Conservation (phyloP, 53 echinoderm and acorn worm genomes). For the Arbacia lixula region DNA sequence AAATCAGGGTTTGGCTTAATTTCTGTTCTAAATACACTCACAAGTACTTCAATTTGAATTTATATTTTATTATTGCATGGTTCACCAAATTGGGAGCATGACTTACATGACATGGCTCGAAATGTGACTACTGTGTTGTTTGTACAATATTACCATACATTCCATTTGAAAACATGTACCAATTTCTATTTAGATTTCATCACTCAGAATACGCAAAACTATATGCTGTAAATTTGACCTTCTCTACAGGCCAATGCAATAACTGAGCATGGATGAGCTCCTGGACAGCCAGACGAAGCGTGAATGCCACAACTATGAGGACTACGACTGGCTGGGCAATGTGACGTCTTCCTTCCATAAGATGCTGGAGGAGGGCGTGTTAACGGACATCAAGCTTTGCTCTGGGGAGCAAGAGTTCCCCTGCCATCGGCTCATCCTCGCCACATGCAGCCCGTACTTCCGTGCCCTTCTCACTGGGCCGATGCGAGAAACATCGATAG, state of each 20-base stretch:
- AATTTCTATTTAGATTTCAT: neutral
- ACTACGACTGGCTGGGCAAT: slow-evolving; percentile 63
- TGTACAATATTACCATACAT: too few relatives aligned
- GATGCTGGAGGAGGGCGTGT: slow-evolving; percentile 58
- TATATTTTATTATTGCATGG: too few relatives aligned
- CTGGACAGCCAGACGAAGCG: slow-evolving; percentile 50
- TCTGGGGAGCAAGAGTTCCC: slow-evolving; percentile 66
- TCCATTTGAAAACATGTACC: too few relatives aligned
- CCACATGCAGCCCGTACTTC: slow-evolving; percentile 80
- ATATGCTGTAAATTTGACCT: neutral
- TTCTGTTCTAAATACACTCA: too few relatives aligned
- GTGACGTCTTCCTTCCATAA: slow-evolving; percentile 66
- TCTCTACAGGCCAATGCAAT: neutral
- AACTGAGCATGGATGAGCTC: slow-evolving; percentile 29
- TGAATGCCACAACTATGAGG: slow-evolving; percentile 69
- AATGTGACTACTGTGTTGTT: too few relatives aligned
- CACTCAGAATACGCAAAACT: neutral
- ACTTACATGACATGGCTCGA: too few relatives aligned
- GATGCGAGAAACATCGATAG: slow-evolving; percentile 53
- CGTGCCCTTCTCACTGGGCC: slow-evolving; percentile 73
- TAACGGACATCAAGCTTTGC: slow-evolving; percentile 73
- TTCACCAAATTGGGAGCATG: too few relatives aligned
- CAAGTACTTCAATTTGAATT: too few relatives aligned
- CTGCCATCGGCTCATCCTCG: slow-evolving; percentile 73
- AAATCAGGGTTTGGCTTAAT: too few relatives aligned